Evolutionary conservation across 2,113 vertebrate genomes (phyloP), one percentile per base, ranked within the genome.

Genomic region (Strigops habroptila): DNA sequence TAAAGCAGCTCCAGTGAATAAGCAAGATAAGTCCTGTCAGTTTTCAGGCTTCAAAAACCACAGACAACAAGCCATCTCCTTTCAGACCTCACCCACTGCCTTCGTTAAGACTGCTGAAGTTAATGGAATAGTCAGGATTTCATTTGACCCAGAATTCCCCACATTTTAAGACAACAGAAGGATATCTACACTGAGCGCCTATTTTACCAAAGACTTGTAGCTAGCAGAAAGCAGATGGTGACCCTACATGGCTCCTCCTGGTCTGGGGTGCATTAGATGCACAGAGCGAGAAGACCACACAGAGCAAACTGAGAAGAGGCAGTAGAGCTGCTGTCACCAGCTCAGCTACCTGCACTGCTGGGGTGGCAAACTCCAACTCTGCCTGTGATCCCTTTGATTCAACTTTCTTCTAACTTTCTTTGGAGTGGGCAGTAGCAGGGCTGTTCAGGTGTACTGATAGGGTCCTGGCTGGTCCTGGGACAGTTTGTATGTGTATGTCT

Each of bases 231-330:
- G n/a, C 25, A 79, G 51, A 46, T 0, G 11, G 9, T 0, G 2
- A 24, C 14, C 15, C 23, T 60, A 0, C 2, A 13, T 7, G 23
- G 8, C 24, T 73, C 11, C 9, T 75, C 6, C 31, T 53, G 48
- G 18, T 16, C 67, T 60, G 33, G 18, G 10, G 28, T 39, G 10
- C 2, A 1, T 39, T 24, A 18, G 67, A 52, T 71, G 48, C 22
- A 23, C 0, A 2, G 14, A 30, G 22, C 37, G n/a, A 5, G 1
- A 1, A 37, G 27, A 74, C 11, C 60, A 22, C 11, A 14, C 2
- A 19, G 43, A 63, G 55, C 19, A 49, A 59, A 35, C 0, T 8
- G n/a, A 33, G 18, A 7, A 44, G 37, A 81, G 4, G 24, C 18
- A 57, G 9, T 1, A 63, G 37, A 73, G 21, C 14, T 3, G 1